Conservation (phyloP, 1,140 invertebrate genomes). For the Streblospio benedicti region DNA sequence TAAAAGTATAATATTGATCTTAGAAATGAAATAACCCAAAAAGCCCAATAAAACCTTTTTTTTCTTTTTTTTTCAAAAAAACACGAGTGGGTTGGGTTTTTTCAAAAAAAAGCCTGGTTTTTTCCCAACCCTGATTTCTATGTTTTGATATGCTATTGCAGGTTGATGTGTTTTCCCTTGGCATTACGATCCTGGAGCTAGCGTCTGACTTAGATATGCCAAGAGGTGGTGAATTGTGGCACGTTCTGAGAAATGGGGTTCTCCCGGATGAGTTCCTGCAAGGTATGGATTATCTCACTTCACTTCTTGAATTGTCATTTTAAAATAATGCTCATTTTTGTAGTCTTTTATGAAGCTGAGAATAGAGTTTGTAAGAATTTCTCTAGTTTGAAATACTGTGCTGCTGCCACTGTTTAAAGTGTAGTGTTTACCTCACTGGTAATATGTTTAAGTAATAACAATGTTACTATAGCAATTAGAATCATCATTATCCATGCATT, state of each 20-base stretch:
- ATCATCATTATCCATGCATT: too few species aligned
- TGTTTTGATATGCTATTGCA: too few species aligned
- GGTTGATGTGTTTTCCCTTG: too few species aligned
- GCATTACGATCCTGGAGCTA: constrained; percentile 64
- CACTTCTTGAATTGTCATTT: not conserved
- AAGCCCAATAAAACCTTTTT: too few species aligned
- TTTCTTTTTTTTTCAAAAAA: too few species aligned
- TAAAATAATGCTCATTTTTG: not conserved
- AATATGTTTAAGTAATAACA: not conserved
- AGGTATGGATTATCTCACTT: constrained; percentile 29
- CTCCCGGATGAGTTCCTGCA: constrained; percentile 47
- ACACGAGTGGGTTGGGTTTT: too few species aligned
- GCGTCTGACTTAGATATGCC: constrained; percentile 64
- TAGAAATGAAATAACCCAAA: too few species aligned
- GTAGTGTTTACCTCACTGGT: not conserved
- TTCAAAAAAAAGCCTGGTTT: too few species aligned
- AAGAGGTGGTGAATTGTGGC: constrained; percentile 59
- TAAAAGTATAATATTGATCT: too few species aligned
- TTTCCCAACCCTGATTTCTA: too few species aligned
- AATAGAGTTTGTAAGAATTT: not conserved
- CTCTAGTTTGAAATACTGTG: not conserved
- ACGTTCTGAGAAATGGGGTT: constrained; percentile 54
- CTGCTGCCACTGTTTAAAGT: not conserved
- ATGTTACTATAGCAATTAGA: too few species aligned
- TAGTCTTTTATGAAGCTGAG: not conserved